Conservation (phyloP, 2,113 vertebrate species). For the Hydrolagus affinis region DNA sequence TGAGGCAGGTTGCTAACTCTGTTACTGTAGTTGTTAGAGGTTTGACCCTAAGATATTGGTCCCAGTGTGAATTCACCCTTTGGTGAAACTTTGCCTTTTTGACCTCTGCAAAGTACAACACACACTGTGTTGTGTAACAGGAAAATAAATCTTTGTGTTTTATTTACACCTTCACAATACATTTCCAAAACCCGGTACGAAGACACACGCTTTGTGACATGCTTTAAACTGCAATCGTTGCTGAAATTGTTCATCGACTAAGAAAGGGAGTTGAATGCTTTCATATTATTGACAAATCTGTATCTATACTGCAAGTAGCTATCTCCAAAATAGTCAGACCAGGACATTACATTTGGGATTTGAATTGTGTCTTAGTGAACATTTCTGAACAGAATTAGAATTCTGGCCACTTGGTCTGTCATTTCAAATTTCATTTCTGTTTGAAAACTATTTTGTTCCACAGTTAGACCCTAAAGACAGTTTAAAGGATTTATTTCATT, state of each 20-base stretch:
- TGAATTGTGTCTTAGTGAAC: too few species aligned
- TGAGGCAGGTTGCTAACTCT: conserved; percentile 69
- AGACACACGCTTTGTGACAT: not conserved
- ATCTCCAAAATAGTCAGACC: too few species aligned
- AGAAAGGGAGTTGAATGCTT: not conserved
- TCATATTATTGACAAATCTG: not conserved
- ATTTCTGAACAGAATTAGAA: too few species aligned
- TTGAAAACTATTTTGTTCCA: too few species aligned
- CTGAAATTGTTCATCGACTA: not conserved
- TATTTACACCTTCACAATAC: too few species aligned
- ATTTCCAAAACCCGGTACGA: not conserved
- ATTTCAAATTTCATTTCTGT: too few species aligned
- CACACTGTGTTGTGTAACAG: not conserved
- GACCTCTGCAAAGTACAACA: conserved; percentile 56
- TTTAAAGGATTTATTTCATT: too few species aligned
- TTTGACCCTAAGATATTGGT: conserved; percentile 59
- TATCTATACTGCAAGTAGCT: not conserved
- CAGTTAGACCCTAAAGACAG: too few species aligned
- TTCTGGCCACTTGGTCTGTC: too few species aligned
- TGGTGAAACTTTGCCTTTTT: conserved; percentile 79
- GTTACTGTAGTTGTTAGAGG: conserved; percentile 68
- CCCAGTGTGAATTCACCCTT: conserved; percentile 71
- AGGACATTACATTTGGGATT: too few species aligned
- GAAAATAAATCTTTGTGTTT: not conserved
- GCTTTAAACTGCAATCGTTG: not conserved